phyloP scores from a whole-genome alignment of 2,113 vertebrate genomes.

The Hystrix brachyura region DNA sequence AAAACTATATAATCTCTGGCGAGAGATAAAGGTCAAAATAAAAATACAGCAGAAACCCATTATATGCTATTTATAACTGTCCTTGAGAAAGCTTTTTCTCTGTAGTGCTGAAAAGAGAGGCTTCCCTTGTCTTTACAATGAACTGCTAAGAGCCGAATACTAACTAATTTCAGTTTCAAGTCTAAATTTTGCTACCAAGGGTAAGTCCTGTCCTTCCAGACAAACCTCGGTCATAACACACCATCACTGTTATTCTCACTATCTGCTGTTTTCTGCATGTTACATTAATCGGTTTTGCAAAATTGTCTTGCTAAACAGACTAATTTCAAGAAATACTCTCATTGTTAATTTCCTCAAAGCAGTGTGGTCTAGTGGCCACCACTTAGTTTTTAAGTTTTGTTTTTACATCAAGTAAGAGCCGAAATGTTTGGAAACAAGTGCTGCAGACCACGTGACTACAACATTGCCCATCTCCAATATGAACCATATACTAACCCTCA shows the following conservation, averaged over 20 bases:
- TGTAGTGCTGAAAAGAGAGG: neutral
- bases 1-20: neutral
- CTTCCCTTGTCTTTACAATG: neutral
- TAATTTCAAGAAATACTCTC: neutral
- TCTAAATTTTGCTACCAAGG: neutral
- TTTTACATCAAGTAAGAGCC: neutral
- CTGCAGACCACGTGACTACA: accelerated
- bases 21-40: neutral
- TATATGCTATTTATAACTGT: conserved; percentile 28
- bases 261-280: neutral
- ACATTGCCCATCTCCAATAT: neutral
- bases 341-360: neutral
- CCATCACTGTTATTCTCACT: neutral
- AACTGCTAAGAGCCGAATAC: neutral
- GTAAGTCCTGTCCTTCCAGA: neutral
- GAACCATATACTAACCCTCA: neutral
- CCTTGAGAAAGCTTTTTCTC: conserved; percentile 15
- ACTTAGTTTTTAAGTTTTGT: neutral
- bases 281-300: neutral
- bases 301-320: neutral
- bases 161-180: neutral
- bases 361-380: neutral
- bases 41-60: conserved; percentile 1
- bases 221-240: neutral
- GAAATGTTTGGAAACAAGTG: neutral